Conservation (phyloP, 1,140 invertebrate species). For the Macrotrachela quadricornifera region DNA sequence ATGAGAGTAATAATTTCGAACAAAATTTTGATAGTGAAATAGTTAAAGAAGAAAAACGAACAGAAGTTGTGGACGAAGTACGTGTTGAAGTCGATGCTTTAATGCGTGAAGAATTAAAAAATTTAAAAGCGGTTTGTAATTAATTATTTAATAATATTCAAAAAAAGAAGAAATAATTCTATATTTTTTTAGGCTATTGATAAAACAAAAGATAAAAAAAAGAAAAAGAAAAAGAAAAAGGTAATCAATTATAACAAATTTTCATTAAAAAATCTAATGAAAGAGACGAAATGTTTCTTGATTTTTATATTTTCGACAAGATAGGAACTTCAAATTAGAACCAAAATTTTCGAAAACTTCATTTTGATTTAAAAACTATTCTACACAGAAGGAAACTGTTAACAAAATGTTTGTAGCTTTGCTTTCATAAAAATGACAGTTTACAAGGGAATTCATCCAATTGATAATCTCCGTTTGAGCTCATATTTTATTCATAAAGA, state of each 20-base stretch:
- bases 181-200: slow-evolving; percentile 9
- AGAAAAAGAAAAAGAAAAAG: slow-evolving; percentile 44
- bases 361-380: no score
- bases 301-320: no score
- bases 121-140: slow-evolving; percentile 41
- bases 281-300: no score
- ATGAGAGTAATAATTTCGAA: slow-evolving; percentile 45
- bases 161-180: no score
- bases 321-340: no score
- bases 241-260: slow-evolving; percentile 48
- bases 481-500: no score
- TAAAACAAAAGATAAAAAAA: slow-evolving; percentile 27
- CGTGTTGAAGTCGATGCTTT: slow-evolving; percentile 58
- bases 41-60: slow-evolving; percentile 49
- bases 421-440: no score
- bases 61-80: slow-evolving; percentile 59
- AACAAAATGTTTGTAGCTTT: no score
- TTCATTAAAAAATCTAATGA: neutral
- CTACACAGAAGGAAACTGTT: no score
- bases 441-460: no score
- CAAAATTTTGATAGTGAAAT: slow-evolving; percentile 57
- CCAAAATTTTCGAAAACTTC: no score
- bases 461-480: no score
- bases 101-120: slow-evolving; percentile 57
- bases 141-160: neutral